phyloP scores from a whole-genome alignment of 2,888 invertebrate species.

The Nezara viridula region DNA sequence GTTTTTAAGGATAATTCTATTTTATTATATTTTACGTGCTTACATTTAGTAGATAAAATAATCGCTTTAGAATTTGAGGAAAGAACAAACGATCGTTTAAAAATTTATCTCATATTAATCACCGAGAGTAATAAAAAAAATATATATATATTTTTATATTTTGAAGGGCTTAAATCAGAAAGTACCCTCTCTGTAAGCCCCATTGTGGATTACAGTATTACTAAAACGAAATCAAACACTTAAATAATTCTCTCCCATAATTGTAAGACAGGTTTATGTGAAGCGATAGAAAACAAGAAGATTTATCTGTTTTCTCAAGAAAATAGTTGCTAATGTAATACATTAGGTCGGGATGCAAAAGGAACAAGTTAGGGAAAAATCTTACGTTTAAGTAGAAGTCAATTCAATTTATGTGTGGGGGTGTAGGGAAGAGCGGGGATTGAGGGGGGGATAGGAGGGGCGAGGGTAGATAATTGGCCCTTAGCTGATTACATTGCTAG shows the following conservation, averaged over 20 bases:
- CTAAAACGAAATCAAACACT: background rate
- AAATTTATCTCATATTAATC: too few species aligned
- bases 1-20: too few species aligned
- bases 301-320: constrained; percentile 11
- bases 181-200: too few species aligned
- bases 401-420: constrained; percentile 51
- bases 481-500: constrained; percentile 52
- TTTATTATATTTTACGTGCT: too few species aligned
- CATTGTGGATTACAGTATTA: background rate
- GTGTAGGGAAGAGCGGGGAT: background rate
- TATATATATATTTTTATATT: too few species aligned
- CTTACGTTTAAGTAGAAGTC: constrained; percentile 45
- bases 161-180: too few species aligned
- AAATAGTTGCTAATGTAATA: constrained; percentile 40
- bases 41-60: too few species aligned
- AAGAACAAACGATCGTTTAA: too few species aligned
- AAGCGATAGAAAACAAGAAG: background rate
- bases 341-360: constrained; percentile 37
- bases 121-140: too few species aligned
- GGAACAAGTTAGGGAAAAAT: constrained; percentile 43
- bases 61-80: too few species aligned
- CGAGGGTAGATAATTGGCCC: constrained; percentile 39
- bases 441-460: background rate
- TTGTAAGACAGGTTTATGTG: background rate
- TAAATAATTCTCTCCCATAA: background rate